Evolutionary conservation across 2,113 vertebrate species (phyloP).

Genomic region (Pollachius pollachius): DNA sequence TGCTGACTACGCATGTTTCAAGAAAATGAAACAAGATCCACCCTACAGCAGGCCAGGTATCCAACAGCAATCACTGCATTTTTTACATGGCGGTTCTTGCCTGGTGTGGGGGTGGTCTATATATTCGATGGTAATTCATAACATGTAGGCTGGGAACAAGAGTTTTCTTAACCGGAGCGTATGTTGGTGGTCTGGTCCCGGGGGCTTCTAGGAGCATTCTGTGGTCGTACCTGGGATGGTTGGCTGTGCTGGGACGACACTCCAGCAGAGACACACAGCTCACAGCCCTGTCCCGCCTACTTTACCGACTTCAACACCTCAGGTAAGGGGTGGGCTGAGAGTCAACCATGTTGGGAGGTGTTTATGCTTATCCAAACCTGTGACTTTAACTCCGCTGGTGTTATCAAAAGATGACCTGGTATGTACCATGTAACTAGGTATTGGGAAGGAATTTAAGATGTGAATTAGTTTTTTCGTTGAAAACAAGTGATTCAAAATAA

Average conservation of each 20-base stretch:
- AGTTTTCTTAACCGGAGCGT: too few relatives aligned
- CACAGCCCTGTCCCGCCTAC: conserved; percentile 86
- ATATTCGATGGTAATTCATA: too few relatives aligned
- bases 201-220: conserved; percentile 70
- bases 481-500: too few relatives aligned
- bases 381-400: too few relatives aligned
- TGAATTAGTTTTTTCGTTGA: neutral
- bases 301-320: conserved; percentile 91
- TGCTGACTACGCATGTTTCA: conserved; percentile 88
- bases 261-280: conserved; percentile 69
- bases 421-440: too few relatives aligned
- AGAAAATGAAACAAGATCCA: conserved; percentile 83
- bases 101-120: too few relatives aligned
- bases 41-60: conserved; percentile 90
- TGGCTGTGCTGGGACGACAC: conserved; percentile 91
- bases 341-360: too few relatives aligned
- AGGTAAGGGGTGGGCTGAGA: conserved; percentile 73
- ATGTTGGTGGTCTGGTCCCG: neutral
- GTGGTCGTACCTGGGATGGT: conserved; percentile 87
- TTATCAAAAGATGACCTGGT: too few relatives aligned
- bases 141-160: too few relatives aligned
- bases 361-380: neutral
- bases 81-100: neutral
- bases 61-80: neutral
- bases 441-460: too few relatives aligned